Evolutionary conservation across 2,797 vertebrate species (phyloP), one percentile per base, ranked within the genome.

Genomic region (Onychomys leucogaster): DNA sequence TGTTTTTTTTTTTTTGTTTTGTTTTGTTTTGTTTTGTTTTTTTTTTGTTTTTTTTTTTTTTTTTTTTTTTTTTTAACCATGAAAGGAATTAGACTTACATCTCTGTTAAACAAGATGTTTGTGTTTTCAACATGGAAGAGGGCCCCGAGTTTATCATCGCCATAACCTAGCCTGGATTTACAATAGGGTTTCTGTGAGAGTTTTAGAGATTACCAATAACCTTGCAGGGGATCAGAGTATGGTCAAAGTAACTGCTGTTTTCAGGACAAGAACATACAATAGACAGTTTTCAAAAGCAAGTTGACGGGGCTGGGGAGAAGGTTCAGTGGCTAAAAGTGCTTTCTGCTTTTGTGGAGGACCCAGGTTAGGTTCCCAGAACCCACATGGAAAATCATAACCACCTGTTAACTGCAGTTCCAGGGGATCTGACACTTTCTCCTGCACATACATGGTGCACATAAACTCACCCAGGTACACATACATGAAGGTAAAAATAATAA

Each of bases 161-260:
- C 17, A 19, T 57, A 57, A 57, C 55, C 17, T 16, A 82, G 71
- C 49, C 27, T 52, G 89, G 57, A 85, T 77, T 94, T 80, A 55
- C 14, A 41, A 1, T 65, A 86, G 34, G 46, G 21, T 16, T 90
- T 90, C 73, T 92, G 19, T 61, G 46, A 69, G 37, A 34, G 49
- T 34, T 69, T 49, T 73, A 12, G 32, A 49, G 63, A 55, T 65
- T 63, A 83, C 10, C 27, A 57, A 34, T 59, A 86, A 71, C 21
- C 34, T 94, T 65, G 21, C 67, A 94, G 96, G 32, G 23, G 7
- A 59, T 59, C 37, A 34, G 9, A 65, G 25, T 87, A 63, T 9
- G 21, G n/a, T 81, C 46, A 65, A 85, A 69, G 59, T 67, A 86
- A 92, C 41, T 96, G 94, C 23, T 89, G 9, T 90, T 82, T 96